A percentile compares a stretch with the other conserved stretches of the same genome.
Evolutionary conservation across 2,797 vertebrate genomes (phyloP).

Genomic region (Acridotheres tristis): DNA sequence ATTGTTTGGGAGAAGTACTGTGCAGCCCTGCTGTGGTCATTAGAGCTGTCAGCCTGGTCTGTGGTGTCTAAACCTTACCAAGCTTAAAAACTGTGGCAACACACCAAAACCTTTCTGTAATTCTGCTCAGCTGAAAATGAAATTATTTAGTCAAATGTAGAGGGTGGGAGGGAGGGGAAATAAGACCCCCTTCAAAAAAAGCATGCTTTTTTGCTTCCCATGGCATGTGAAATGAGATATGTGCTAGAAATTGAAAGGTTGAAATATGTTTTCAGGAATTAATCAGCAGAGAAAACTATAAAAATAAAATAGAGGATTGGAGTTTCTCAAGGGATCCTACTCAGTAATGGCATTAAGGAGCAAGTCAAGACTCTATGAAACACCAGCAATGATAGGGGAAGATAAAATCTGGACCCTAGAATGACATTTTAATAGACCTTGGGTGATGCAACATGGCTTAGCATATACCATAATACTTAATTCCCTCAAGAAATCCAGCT

Average conservation of each 20-base stretch:
- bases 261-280: constrained; percentile 34
- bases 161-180: not conserved
- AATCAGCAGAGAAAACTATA: constrained; percentile 15
- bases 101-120: not conserved
- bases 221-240: not conserved
- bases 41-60: not conserved
- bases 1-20: not conserved
- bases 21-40: not conserved
- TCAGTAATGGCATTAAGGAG: not conserved
- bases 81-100: not conserved
- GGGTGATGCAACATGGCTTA: not conserved
- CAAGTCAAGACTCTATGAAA: not conserved
- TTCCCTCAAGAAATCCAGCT: not conserved
- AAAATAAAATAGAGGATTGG: not conserved
- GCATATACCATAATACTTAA: not conserved
- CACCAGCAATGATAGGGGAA: not conserved
- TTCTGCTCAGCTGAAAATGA: not conserved
- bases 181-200: not conserved
- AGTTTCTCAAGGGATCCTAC: not conserved
- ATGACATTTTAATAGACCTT: not conserved
- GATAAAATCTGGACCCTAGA: not conserved
- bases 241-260: not conserved
- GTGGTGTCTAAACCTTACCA: not conserved
- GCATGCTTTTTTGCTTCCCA: not conserved
- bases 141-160: not conserved